These are phyloP conservation scores for Turritopsis dohrnii DNA, from an alignment of 30 jellyfish, hydroid and myxozoan genomes.

Conservation along the genomic window DNA sequence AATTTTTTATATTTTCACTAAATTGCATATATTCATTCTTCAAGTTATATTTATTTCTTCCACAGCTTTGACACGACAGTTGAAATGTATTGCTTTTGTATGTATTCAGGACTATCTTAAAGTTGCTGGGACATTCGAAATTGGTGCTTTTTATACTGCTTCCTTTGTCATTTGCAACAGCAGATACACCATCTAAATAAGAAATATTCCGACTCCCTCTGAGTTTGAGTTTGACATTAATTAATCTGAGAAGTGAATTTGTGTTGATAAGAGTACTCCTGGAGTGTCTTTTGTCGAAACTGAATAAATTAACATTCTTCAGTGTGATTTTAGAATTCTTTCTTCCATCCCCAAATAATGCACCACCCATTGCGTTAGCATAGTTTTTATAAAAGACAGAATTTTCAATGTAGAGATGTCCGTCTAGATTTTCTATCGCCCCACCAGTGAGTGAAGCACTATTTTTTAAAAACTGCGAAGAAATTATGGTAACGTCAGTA, in stretches of 20 bases:
- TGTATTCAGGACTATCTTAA: neutral
- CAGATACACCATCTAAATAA: neutral
- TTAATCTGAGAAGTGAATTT: neutral
- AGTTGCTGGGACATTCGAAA: neutral
- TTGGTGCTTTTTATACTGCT: neutral
- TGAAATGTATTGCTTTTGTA: neutral
- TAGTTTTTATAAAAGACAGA: neutral
- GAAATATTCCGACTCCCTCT: neutral
- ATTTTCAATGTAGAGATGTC: neutral
- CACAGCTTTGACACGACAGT: neutral
- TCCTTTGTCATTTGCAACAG: neutral
- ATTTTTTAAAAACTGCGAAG: neutral
- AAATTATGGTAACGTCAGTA: neutral
- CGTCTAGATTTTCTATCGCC: neutral
- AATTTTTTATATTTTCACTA: neutral
- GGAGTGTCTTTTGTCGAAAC: neutral
- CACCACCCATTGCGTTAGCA: constrained; percentile 1
- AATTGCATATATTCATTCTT: neutral
- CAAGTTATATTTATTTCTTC: neutral
- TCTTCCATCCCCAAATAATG: neutral
- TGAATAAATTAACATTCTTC: neutral
- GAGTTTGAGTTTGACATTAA: neutral
- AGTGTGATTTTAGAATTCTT: neutral
- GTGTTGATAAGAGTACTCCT: neutral
- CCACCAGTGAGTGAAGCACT: neutral